These are phyloP conservation scores for Ditula angustiorana DNA, from an alignment of 2,888 invertebrate species.

Conservation along the genomic window DNA sequence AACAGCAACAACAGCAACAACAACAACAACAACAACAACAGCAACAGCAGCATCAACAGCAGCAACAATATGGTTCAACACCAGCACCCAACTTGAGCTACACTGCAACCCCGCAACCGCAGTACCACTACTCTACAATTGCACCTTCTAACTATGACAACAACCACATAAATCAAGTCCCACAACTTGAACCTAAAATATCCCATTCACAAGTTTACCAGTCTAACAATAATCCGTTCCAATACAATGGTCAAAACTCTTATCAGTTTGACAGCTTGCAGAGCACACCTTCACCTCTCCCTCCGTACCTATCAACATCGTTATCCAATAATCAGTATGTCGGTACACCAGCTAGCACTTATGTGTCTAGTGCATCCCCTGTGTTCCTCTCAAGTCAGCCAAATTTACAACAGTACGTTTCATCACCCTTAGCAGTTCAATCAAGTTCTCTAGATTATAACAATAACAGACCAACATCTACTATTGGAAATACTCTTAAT, in stretches of 20 bases:
- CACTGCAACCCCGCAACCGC: slow-evolving; percentile 76
- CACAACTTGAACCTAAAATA: slow-evolving; percentile 64
- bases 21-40: slow-evolving; percentile 43
- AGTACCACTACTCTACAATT: slow-evolving; percentile 72
- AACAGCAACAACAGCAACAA: slow-evolving; percentile 52
- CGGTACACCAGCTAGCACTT: slow-evolving; percentile 68
- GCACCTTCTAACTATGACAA: slow-evolving; percentile 64
- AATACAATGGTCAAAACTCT: slow-evolving; percentile 63
- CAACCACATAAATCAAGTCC: slow-evolving; percentile 62
- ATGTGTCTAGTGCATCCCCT: slow-evolving; percentile 76
- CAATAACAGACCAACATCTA: slow-evolving; percentile 63
- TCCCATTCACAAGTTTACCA: slow-evolving; percentile 61
- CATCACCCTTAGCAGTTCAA: slow-evolving; percentile 73
- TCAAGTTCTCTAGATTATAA: slow-evolving; percentile 67
- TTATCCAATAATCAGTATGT: slow-evolving; percentile 68
- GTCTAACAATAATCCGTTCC: slow-evolving; percentile 61
- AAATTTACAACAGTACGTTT: slow-evolving; percentile 71
- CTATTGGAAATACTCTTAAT: slow-evolving; percentile 57
- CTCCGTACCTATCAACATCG: slow-evolving; percentile 69
- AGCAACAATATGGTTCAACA: slow-evolving; percentile 57
- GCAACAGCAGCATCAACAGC: slow-evolving; percentile 31
- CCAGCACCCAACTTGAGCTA: slow-evolving; percentile 68
- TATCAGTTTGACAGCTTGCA: slow-evolving; percentile 63
- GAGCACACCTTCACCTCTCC: slow-evolving; percentile 70
- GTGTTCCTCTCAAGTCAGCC: slow-evolving; percentile 72